Evolutionary conservation across 2,888 invertebrate species (phyloP).

Genomic region (Selenia dentaria): DNA sequence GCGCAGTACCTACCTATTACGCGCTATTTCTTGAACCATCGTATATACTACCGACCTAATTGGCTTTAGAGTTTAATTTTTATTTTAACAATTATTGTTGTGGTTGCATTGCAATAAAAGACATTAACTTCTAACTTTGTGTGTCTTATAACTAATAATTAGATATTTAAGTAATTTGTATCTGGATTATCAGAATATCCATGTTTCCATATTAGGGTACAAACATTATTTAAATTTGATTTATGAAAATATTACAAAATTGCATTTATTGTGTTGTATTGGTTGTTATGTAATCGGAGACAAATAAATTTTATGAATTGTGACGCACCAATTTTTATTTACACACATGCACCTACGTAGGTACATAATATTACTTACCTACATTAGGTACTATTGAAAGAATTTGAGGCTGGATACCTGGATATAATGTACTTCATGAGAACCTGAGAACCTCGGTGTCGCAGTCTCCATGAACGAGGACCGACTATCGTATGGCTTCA

Average conservation of each 20-base stretch:
- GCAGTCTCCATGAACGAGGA: too few species aligned
- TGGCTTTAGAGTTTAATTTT: too few species aligned
- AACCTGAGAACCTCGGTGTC: too few species aligned
- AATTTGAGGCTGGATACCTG: too few species aligned
- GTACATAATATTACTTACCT: not conserved
- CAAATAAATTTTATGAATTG: slow-evolving; percentile 11
- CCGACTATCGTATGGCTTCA: too few species aligned
- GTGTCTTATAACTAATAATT: slow-evolving; percentile 15
- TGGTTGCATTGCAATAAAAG: slow-evolving; percentile 50
- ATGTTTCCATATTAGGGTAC: not conserved
- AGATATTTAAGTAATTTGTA: not conserved
- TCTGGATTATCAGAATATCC: not conserved
- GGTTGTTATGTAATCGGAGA: slow-evolving; percentile 9
- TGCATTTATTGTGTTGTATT: slow-evolving; percentile 20
- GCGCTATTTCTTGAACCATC: too few species aligned
- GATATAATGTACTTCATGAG: too few species aligned
- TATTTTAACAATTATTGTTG: slow-evolving; percentile 5
- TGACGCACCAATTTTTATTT: not conserved
- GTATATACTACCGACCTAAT: too few species aligned
- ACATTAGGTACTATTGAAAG: too few species aligned
- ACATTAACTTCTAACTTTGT: slow-evolving; percentile 62
- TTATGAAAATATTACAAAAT: slow-evolving; percentile 28
- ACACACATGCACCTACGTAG: not conserved
- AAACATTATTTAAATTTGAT: slow-evolving; percentile 1
- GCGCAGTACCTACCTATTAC: too few species aligned